Evolutionary conservation across 1,140 invertebrate species (phyloP), one percentile per base, ranked within the genome.

Genomic region (Zaprionus ornatus): DNA sequence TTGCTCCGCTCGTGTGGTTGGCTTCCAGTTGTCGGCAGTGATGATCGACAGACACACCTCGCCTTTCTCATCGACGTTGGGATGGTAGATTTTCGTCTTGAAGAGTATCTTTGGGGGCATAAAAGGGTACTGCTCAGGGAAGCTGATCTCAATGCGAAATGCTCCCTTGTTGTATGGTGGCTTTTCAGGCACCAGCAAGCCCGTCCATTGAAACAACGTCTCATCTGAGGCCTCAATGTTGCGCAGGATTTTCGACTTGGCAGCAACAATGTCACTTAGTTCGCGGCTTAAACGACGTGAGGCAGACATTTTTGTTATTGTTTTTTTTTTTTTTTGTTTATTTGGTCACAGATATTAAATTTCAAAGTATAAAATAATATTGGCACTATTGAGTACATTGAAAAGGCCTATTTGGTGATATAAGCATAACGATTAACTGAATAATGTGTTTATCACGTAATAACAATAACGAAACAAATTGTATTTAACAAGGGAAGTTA

Each of bases 71-170:
- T 99, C 99, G 90, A 99, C 97, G 93, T 99, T 99, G 37, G 99
- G 99, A 94, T 99, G 99, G 93, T 99, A 99, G 83, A 99, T 99
- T 95, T 99, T 99, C 27, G 99, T 99, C 94, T 98, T 98, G 93
- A 99, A 99, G 87, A 96, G 97, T 91, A 99, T 98, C 94, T 98
- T 99, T 45, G 99, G 99, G 45, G 99, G 99, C 93, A 99, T 99
- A 92, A 99, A 99, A 13, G 99, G 99, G 94, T 99, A 99, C 93
- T 99, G 99, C 40, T 98, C 97, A 27, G 99, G 99, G 92, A 99
- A 99, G 92, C 97, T 97, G 48, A 99, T 99, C 93, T 99, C 97
- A 93, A 99, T 99, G 82, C 96, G 95, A 94, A 99, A 99, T 64
- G 99, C 99, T 78, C 99, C 99, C 95, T 99, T 99, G 91, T 99